These are phyloP conservation scores for Tethea ocularis DNA, from an alignment of 2,888 invertebrate genomes.

Conservation along the genomic window DNA sequence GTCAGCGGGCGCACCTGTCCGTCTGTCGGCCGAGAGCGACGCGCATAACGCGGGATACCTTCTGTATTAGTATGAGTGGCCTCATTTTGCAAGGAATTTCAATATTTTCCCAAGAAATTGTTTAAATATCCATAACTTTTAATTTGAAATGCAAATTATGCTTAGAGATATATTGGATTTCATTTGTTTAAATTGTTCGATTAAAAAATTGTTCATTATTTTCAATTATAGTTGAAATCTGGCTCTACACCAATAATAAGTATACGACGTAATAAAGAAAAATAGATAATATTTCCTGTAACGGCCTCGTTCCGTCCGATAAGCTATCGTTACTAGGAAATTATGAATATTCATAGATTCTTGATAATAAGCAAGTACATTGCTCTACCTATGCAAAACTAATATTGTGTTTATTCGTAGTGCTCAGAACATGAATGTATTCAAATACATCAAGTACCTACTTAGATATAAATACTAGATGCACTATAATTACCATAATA, in stretches of 20 bases:
- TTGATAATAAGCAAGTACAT: neutral
- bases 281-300: neutral
- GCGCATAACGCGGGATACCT: neutral
- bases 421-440: too few species aligned
- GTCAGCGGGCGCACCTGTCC: constrained; percentile 37
- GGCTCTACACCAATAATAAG: neutral
- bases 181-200: too few species aligned
- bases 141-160: too few species aligned
- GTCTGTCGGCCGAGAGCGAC: constrained; percentile 6
- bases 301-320: neutral
- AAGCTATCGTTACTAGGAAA: constrained; percentile 4
- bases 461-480: too few species aligned
- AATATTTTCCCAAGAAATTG: too few species aligned
- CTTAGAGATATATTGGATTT: too few species aligned
- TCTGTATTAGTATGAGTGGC: constrained; percentile 2
- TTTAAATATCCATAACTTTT: too few species aligned
- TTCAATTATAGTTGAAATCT: neutral
- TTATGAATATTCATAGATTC: constrained; percentile 14
- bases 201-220: too few species aligned
- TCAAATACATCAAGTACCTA: too few species aligned
- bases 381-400: too few species aligned
- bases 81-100: neutral
- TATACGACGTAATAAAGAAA: neutral
- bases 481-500: neutral
- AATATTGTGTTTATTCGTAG: too few species aligned